Percentiles rank a stretch among this genome's conserved stretches.
Conservation (phyloP, 1,140 invertebrate genomes). For the Trypoxylus dichotomus region DNA sequence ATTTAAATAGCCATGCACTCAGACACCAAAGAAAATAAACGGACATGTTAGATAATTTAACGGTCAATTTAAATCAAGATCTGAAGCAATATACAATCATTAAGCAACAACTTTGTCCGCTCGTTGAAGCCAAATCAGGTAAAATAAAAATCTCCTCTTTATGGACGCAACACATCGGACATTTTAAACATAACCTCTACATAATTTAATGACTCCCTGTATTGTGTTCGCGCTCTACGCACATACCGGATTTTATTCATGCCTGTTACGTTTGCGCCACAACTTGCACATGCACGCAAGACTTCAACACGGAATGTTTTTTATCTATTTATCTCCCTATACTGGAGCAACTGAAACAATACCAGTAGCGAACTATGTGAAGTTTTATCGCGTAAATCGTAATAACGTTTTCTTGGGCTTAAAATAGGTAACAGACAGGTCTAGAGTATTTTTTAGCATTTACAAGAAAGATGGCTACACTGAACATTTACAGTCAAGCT, state of each 20-base stretch:
- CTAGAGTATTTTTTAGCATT: too few species aligned
- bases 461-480: too few species aligned
- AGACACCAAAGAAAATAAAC: constrained; percentile 34
- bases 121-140: constrained; percentile 41
- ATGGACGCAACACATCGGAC: constrained; percentile 34
- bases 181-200: constrained; percentile 40
- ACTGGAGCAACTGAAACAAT: not conserved
- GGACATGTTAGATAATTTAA: constrained; percentile 38
- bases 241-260: constrained; percentile 4
- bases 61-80: constrained; percentile 44
- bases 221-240: constrained; percentile 32
- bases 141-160: constrained; percentile 38
- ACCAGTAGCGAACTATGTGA: not conserved
- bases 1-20: constrained; percentile 36
- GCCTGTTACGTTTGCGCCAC: not conserved
- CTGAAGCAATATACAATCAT: constrained; percentile 45
- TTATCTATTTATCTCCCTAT: not conserved
- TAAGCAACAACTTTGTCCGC: constrained; percentile 41
- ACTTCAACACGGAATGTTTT: not conserved
- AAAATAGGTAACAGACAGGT: too few species aligned
- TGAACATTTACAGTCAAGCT: too few species aligned
- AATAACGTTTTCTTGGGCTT: too few species aligned
- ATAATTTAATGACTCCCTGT: constrained; percentile 40
- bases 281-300: not conserved
- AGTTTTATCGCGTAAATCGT: too few species aligned